These are phyloP conservation scores for Varanus salvator DNA, from an alignment of 2,113 vertebrate genomes.

Conservation along the genomic window DNA sequence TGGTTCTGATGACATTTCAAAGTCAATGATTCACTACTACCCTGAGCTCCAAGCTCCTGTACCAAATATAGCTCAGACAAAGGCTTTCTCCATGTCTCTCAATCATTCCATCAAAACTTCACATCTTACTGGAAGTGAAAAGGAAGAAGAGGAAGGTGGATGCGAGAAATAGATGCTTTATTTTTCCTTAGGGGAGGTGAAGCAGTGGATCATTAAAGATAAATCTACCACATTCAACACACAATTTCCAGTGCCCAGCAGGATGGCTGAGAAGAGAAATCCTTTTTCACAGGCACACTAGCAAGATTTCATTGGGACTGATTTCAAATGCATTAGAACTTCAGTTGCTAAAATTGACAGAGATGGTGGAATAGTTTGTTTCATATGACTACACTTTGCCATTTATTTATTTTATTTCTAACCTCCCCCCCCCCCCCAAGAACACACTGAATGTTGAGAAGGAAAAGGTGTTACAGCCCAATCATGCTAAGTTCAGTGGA, in stretches of 20 bases:
- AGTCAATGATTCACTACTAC: neutral
- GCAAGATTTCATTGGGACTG: constrained; percentile 15
- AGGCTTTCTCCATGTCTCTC: neutral
- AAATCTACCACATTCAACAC: neutral
- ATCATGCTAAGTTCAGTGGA: no score
- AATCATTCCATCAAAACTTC: neutral
- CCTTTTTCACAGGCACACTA: neutral
- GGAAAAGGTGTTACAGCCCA: neutral
- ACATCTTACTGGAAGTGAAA: neutral
- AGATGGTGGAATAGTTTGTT: neutral
- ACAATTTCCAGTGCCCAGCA: neutral
- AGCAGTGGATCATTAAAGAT: neutral
- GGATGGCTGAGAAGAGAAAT: neutral
- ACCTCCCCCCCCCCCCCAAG: no score
- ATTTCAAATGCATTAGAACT: constrained; percentile 16
- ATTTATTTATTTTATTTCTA: neutral
- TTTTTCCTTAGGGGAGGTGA: neutral
- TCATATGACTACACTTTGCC: neutral
- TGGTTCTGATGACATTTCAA: neutral
- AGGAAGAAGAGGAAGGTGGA: neutral
- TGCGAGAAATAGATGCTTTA: neutral
- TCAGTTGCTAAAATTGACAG: neutral
- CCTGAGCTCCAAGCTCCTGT: no score
- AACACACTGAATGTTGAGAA: no score
- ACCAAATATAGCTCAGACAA: neutral